A percentile compares a stretch with the other conserved stretches of the same genome.
These are phyloP conservation scores for Scytalopus superciliaris DNA, from an alignment of 2,113 vertebrate genomes.

Conservation along the genomic window DNA sequence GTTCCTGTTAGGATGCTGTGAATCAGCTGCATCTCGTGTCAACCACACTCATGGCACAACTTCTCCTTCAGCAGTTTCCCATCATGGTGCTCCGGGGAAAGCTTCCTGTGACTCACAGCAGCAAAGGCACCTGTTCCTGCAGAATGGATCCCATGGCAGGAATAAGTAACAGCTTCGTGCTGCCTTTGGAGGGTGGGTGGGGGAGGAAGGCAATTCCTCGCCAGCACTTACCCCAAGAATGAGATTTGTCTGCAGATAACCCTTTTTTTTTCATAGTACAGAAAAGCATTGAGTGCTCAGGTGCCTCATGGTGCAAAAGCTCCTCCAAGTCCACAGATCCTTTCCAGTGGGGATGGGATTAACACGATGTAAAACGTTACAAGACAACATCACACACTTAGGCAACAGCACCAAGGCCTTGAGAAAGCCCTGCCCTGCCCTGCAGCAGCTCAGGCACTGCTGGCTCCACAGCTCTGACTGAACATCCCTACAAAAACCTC, in stretches of 20 bases:
- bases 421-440: not conserved
- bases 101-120: not conserved
- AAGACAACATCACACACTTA: not conserved
- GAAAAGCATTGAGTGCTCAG: not conserved
- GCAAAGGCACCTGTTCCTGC: not conserved
- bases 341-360: not conserved
- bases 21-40: accelerated
- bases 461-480: not conserved
- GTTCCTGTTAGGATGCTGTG: not conserved
- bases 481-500: not conserved
- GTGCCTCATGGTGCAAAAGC: not conserved
- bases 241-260: not conserved
- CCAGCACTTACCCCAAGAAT: not conserved
- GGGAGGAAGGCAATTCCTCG: not conserved
- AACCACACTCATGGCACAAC: accelerated
- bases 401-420: accelerated
- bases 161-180: not conserved
- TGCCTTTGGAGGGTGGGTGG: not conserved
- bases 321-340: not conserved
- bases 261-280: accelerated
- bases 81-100: not conserved
- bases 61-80: not conserved
- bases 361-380: not conserved
- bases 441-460: not conserved
- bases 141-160: not conserved